phyloP scores from a whole-genome alignment of 2,113 vertebrate species.

The Holacanthus passer region DNA sequence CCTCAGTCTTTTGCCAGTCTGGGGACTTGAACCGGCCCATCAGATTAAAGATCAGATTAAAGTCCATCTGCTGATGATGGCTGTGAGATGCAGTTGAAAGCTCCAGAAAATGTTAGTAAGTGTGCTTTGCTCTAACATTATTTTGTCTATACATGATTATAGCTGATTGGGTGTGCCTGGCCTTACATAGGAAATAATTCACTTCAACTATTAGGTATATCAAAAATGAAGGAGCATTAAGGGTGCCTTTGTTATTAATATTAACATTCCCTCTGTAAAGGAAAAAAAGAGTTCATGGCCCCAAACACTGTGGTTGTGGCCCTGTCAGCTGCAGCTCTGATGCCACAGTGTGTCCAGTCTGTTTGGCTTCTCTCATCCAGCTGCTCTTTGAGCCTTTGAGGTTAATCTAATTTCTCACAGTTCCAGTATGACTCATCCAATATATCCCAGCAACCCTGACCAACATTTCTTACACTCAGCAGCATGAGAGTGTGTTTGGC shows the following conservation, averaged over 20 bases:
- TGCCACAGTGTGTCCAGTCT: not conserved
- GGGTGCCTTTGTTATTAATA: not conserved
- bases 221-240: not conserved
- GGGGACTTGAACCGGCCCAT: too few relatives aligned
- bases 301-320: not conserved
- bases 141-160: too few relatives aligned
- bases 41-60: too few relatives aligned
- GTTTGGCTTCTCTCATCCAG: not conserved
- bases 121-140: too few relatives aligned
- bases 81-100: too few relatives aligned
- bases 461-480: conserved; percentile 7
- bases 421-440: conserved; percentile 31
- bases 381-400: not conserved
- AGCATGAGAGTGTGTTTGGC: not conserved
- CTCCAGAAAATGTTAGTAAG: too few relatives aligned
- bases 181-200: too few relatives aligned
- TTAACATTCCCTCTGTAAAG: not conserved
- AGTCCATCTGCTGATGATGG: not conserved
- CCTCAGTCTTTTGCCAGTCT: too few relatives aligned
- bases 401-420: not conserved
- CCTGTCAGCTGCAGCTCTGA: not conserved
- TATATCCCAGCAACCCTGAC: conserved; percentile 19
- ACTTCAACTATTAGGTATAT: too few relatives aligned
- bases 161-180: too few relatives aligned
- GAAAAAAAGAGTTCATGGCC: not conserved